Percentiles rank a stretch among this genome's conserved stretches.
phyloP scores from a whole-genome alignment of 2,797 vertebrate genomes.

The Pteronotus mesoamericanus region DNA sequence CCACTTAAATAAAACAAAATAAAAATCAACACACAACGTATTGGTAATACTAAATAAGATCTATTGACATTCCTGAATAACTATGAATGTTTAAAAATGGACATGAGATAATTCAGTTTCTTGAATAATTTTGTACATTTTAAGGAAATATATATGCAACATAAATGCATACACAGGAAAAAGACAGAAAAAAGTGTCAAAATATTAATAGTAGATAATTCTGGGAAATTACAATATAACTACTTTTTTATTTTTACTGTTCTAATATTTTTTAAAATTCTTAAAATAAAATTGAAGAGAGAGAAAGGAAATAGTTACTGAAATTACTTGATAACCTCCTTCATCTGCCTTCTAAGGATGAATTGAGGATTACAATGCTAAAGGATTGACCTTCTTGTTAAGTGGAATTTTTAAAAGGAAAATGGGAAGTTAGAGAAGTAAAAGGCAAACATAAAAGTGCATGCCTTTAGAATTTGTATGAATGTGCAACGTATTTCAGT shows the following conservation, averaged over 20 bases:
- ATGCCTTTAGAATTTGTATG: background rate
- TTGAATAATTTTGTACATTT: background rate
- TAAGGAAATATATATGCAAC: background rate
- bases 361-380: background rate
- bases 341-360: background rate
- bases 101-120: background rate
- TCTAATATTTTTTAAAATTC: background rate
- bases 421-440: background rate
- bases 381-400: background rate
- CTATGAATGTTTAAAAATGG: background rate
- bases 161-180: background rate
- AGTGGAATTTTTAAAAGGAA: background rate
- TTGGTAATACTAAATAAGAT: background rate
- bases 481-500: background rate
- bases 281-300: background rate
- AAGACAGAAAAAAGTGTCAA: background rate
- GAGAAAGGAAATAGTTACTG: background rate
- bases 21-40: background rate
- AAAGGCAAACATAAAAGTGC: background rate
- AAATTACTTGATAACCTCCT: background rate
- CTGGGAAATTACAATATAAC: background rate
- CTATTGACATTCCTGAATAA: background rate
- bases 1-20: background rate
- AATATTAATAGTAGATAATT: background rate
- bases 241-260: background rate